Base-by-base conservation (phyloP, 1,140 invertebrate species). In the Dermatophagoides farinae region DNA sequence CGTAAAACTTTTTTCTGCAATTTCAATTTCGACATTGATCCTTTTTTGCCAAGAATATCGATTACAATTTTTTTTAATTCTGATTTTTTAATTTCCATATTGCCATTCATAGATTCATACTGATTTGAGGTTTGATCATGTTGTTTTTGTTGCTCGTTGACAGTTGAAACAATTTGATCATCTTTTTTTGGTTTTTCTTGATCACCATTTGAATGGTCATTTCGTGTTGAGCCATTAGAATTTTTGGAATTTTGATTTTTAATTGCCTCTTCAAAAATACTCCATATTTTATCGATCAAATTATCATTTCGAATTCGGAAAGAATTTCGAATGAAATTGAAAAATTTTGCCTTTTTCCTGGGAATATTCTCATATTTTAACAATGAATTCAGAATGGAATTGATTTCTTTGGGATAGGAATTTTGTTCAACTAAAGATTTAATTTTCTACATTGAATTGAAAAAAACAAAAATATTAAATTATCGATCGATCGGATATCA, bases 271-370 rank as follows among this genome's bases (percentile, higher is more conserved):
- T 60, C 67, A 40, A 70, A 60, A 1, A 70, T 52, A 37, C 67
- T 64, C 71, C 71, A 73, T 0, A 68, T 67, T 43, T 67, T 55
- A 40, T 66, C 59, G 23, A 70, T 61, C n/a, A 68, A 63, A 12
- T 23, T 50, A 4, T 61, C 37, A 57, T 72, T 66, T 4, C 63
- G 31, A 38, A 72, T 62, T 49, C 67, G 57, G 1, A 70, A 44
- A 40, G 73, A 70, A 61, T 75, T 77, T 46, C 66, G 62, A 12
- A 75, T 63, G 62, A 77, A 77, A 63, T 77, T 77, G 68, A 71
- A 74, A 74, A 93, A 96, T 70, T 91, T 92, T 0, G 75, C 72
- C 69, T 87, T 84, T 69, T 93, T 95, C 43, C 88, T 77, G n/a
- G 90, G 91, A 66, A 93, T 84, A 70, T 95, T 96, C 50, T 82